Evolutionary conservation across 2,113 vertebrate genomes (phyloP).

Genomic region (Sphaerodactylus townsendi): DNA sequence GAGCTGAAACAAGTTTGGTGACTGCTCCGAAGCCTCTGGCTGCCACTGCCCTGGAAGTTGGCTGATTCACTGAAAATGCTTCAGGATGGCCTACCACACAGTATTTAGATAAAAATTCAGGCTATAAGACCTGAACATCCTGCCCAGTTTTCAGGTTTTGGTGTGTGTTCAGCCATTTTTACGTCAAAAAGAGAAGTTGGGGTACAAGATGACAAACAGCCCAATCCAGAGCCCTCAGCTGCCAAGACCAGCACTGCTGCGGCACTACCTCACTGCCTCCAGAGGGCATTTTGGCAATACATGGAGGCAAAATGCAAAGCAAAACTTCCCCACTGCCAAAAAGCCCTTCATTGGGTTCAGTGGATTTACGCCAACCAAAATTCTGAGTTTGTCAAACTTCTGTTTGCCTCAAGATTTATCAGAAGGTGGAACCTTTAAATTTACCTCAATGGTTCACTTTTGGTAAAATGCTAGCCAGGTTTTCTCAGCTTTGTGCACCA

Average conservation of each 20-base stretch:
- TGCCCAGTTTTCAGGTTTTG: conserved; percentile 21
- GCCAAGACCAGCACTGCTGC: too few relatives aligned
- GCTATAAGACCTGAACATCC: conserved; percentile 23
- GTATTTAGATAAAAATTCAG: not conserved
- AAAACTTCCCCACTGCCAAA: too few relatives aligned
- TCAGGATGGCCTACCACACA: conserved; percentile 12
- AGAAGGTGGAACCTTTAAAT: not conserved
- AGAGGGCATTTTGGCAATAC: too few relatives aligned
- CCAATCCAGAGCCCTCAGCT: too few relatives aligned
- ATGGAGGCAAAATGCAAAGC: too few relatives aligned
- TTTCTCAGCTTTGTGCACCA: not conserved
- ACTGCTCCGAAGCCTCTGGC: not conserved
- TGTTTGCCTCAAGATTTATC: not conserved
- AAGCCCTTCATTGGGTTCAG: too few relatives aligned
- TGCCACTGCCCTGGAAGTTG: not conserved
- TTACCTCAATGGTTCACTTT: not conserved
- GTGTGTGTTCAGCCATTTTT: conserved; percentile 20
- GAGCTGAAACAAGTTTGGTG: not conserved
- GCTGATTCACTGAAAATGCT: conserved; percentile 7
- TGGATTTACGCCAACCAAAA: too few relatives aligned
- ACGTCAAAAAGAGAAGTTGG: not conserved
- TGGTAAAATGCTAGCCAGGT: not conserved
- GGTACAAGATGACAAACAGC: not conserved
- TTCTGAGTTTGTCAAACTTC: not conserved
- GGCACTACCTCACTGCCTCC: too few relatives aligned